Conservation (phyloP, 2,888 invertebrate species). For the Chrysolina americana region DNA sequence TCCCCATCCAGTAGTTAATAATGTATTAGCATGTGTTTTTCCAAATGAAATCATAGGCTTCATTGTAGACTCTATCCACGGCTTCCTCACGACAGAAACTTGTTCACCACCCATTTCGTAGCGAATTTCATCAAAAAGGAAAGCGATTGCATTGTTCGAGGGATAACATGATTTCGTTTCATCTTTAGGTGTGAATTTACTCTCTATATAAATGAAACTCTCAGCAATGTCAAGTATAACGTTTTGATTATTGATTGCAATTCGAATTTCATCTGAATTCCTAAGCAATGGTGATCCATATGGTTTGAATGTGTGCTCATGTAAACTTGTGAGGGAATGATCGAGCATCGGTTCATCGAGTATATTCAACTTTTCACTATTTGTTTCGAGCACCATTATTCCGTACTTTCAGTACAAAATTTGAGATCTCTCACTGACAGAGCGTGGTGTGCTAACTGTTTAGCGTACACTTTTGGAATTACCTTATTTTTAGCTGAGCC, state of each 20-base stretch:
- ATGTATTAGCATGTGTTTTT: no score
- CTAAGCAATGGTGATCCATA: conserved; percentile 11
- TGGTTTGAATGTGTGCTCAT: conserved; percentile 20
- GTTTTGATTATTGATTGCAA: conserved; percentile 1
- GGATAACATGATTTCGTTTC: neutral
- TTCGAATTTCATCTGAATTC: conserved; percentile 7
- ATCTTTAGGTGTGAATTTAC: neutral
- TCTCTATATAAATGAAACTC: neutral
- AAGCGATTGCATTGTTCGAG: neutral
- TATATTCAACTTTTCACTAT: conserved; percentile 6
- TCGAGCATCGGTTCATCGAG: neutral
- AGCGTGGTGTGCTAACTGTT: conserved; percentile 6
- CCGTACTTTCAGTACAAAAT: neutral
- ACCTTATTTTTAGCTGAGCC: neutral
- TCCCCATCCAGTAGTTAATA: no score
- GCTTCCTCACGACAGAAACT: neutral
- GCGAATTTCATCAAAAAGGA: conserved; percentile 1
- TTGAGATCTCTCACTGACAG: neutral
- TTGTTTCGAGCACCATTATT: conserved; percentile 9
- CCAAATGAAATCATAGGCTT: conserved; percentile 3
- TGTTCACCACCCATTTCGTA: conserved; percentile 9
- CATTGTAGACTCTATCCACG: neutral
- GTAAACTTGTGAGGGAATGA: conserved; percentile 6
- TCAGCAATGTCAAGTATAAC: conserved; percentile 6
- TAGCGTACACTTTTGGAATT: neutral